A percentile compares a stretch with the other conserved stretches of the same genome.
Evolutionary conservation across 2,113 vertebrate species (phyloP).

Genomic region (Heptranchias perlo): DNA sequence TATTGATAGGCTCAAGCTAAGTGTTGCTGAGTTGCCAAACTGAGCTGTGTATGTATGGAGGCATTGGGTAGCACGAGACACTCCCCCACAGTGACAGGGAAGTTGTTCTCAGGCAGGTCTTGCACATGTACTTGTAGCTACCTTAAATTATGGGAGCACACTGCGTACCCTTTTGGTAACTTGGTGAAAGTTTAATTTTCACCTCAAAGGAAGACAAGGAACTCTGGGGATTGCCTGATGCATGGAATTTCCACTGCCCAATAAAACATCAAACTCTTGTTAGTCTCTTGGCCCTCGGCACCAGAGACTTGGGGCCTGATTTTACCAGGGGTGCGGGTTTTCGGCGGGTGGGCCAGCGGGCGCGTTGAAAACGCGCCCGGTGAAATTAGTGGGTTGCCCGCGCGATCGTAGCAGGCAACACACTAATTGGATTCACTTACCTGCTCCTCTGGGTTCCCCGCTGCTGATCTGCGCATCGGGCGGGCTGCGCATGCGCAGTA

Average conservation of each 20-base stretch:
- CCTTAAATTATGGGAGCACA: not conserved
- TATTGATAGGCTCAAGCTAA: not conserved
- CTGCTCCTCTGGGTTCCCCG: too few relatives aligned
- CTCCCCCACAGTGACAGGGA: not conserved
- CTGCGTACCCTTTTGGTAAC: not conserved
- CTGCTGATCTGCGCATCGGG: too few relatives aligned
- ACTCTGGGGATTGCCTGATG: too few relatives aligned
- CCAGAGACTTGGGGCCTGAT: not conserved
- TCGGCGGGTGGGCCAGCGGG: too few relatives aligned
- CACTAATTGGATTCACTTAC: too few relatives aligned
- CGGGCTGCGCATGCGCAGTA: too few relatives aligned
- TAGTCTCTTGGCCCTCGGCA: not conserved
- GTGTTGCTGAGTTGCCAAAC: not conserved
- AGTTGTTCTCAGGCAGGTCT: not conserved
- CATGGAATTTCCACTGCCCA: too few relatives aligned
- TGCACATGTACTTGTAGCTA: not conserved
- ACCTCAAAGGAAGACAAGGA: too few relatives aligned
- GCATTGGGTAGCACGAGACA: not conserved
- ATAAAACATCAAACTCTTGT: not conserved
- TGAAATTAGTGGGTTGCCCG: too few relatives aligned
- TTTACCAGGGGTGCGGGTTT: too few relatives aligned
- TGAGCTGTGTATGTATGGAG: not conserved
- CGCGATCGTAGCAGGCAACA: too few relatives aligned
- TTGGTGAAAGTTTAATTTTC: not conserved
- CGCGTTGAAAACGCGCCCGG: too few relatives aligned